Evolutionary conservation across 1,140 invertebrate genomes (phyloP), one percentile per base, ranked within the genome.

Genomic region (Pogonomyrmex barbatus): DNA sequence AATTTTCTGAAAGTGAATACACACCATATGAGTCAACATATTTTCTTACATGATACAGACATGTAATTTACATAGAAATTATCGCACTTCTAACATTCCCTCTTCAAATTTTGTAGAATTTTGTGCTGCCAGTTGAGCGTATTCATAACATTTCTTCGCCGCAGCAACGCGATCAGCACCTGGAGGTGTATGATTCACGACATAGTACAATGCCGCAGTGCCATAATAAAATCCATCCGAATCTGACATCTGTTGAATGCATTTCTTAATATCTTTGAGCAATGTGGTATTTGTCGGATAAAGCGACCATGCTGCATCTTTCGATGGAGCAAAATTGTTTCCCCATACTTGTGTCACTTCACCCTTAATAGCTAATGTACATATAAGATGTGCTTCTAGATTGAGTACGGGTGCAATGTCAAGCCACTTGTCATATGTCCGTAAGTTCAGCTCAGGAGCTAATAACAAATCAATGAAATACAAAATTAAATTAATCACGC

Each of bases 151-250:
- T 89, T 94, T 92, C 87, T 93, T 88, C 14, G 93, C 93, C 39
- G 95, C 94, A 45, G 92, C 91, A 2, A 95, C 94, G 93, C 94
- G 93, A 88, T 95, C 95, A 33, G 94, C 93, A 70, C 95, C 94
- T 89, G 92, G 93, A 4, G 94, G 94, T 10, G 93, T 92, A 76
- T 93, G 92, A 90, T 94, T 95, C n/a, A 95, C 93, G 10, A 95
- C 92, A 73, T 92, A 92, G 77, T 95, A 95, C 42, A 95, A 87
- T 33, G 93, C 93, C 24, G 93, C 94, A 17, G 92, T 93, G 30
- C 89, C 92, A 71, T 94, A 93, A 82, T 93, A 92, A 4, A 92
- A 87, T 50, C 91, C 90, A 30, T 93, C 91, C 24, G 91, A 77
- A n/a, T 91, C 93, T 2, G 73, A 77, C 83, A 95, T 95, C 36